phyloP scores from a whole-genome alignment of 23 tunicate species.

The Ciona savignyi region DNA sequence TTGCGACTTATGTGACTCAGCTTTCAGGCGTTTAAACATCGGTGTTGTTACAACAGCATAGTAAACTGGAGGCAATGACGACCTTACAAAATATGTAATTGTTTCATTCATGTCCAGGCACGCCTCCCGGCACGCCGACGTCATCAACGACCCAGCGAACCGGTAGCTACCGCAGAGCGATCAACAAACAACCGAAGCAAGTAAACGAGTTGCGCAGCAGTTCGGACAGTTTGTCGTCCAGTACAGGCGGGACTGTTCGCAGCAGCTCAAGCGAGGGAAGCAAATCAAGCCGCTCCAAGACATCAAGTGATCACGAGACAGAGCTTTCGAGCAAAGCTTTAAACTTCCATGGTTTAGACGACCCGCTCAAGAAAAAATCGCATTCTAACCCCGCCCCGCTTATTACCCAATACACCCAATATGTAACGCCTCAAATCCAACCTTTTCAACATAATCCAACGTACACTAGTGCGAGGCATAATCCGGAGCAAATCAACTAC shows the following conservation, averaged over 20 bases:
- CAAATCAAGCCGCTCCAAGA: constrained; percentile 5
- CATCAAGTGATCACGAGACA: background rate
- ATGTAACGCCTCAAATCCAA: background rate
- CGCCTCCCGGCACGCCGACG: constrained; percentile 6
- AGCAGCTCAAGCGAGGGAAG: constrained; percentile 9
- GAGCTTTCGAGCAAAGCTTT: background rate
- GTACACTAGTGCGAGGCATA: background rate
- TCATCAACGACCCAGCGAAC: constrained; percentile 34
- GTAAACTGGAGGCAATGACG: background rate
- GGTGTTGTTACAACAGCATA: background rate
- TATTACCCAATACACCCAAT: background rate
- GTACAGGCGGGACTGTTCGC: background rate
- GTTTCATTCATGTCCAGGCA: constrained; percentile 3
- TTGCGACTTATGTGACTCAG: no score
- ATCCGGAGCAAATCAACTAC: background rate
- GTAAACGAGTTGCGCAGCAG: constrained; percentile 1
- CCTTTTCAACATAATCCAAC: no score
- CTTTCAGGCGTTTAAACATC: background rate
- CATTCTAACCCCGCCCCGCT: background rate
- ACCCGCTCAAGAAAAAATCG: constrained; percentile 33
- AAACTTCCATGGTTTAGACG: background rate
- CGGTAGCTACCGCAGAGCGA: constrained; percentile 58
- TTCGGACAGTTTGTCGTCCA: constrained; percentile 23
- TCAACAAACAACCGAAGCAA: constrained; percentile 7
- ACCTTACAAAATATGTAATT: background rate